These are phyloP conservation scores for Zalophus californianus DNA, from an alignment of 2,797 vertebrate species.

Conservation along the genomic window DNA sequence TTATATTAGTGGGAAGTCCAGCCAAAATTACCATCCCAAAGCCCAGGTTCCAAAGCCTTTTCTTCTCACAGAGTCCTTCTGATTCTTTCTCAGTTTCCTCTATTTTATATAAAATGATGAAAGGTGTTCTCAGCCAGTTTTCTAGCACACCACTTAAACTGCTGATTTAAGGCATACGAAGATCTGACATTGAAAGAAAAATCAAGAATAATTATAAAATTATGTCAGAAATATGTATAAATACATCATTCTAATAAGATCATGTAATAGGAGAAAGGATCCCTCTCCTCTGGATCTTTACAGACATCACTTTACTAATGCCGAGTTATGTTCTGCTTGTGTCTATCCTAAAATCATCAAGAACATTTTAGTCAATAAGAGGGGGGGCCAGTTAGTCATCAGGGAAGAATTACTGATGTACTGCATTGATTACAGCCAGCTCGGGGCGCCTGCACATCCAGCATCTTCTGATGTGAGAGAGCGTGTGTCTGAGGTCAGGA, in stretches of 20 bases:
- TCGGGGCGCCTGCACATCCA: not conserved
- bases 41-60: not conserved
- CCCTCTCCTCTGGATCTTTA: not conserved
- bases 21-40: not conserved
- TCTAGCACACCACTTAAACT: not conserved
- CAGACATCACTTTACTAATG: not conserved
- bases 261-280: not conserved
- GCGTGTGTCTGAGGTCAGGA: not conserved
- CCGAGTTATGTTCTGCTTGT: not conserved
- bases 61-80: not conserved
- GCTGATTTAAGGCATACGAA: not conserved
- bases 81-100: not conserved
- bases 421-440: not conserved
- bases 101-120: not conserved
- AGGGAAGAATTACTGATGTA: fast-evolving
- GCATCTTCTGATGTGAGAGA: not conserved
- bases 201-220: not conserved
- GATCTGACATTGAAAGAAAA: not conserved
- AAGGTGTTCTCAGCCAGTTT: not conserved
- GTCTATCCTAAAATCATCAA: not conserved
- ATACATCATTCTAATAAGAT: not conserved
- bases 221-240: not conserved
- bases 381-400: not conserved
- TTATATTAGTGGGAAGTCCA: not conserved
- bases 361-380: not conserved